A percentile compares a stretch with the other conserved stretches of the same genome.
These are phyloP conservation scores for Oncorhynchus clarkii DNA, from an alignment of 2,113 vertebrate species.

Conservation along the genomic window DNA sequence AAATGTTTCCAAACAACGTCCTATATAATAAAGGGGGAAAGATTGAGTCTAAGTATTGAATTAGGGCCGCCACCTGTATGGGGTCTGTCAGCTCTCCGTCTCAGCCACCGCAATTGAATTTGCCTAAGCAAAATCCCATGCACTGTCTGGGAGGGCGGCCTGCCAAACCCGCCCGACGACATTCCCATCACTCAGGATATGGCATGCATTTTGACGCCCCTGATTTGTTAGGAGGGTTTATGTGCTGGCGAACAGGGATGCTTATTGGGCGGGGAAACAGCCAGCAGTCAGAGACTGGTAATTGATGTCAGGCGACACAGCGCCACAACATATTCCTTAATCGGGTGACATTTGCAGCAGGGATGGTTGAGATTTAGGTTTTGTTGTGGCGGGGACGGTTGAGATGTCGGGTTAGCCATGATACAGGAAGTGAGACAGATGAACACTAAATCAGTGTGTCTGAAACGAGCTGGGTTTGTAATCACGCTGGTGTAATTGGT, in stretches of 20 bases:
- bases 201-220: slow-evolving; percentile 4
- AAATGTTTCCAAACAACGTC: slow-evolving; percentile 10
- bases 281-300: slow-evolving; percentile 9
- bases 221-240: slow-evolving; percentile 19
- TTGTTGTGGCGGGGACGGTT: not conserved
- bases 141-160: slow-evolving; percentile 17
- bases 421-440: slow-evolving; percentile 41
- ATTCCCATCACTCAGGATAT: slow-evolving; percentile 26
- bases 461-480: slow-evolving; percentile 50
- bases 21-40: slow-evolving; percentile 5
- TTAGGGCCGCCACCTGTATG: slow-evolving; percentile 44
- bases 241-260: not conserved
- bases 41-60: slow-evolving; percentile 42
- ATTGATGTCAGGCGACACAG: slow-evolving; percentile 30
- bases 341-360: slow-evolving; percentile 19
- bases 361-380: too few species aligned
- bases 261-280: not conserved
- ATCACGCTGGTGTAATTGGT: slow-evolving; percentile 48
- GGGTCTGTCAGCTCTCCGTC: slow-evolving; percentile 10
- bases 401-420: slow-evolving; percentile 11
- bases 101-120: slow-evolving; percentile 28
- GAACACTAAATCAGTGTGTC: slow-evolving; percentile 52
- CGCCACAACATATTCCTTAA: slow-evolving; percentile 25
- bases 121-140: slow-evolving; percentile 19
- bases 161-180: not conserved